These are phyloP conservation scores for Ceriagrion tenellum DNA, from an alignment of 2,888 invertebrate genomes.

Conservation along the genomic window DNA sequence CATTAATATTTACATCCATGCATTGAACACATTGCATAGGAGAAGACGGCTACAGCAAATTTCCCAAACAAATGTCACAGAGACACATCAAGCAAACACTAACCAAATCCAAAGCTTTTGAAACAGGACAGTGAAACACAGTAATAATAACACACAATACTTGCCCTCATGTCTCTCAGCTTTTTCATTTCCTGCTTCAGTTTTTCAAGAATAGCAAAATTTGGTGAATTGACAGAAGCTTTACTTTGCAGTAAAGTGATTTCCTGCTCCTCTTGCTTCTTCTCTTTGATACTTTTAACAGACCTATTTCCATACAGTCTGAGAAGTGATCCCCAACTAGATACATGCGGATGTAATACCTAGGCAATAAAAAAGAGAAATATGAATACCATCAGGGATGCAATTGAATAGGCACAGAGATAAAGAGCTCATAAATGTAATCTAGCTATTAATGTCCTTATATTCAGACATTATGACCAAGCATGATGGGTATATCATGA, in stretches of 20 bases:
- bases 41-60: too few species aligned
- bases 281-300: constrained; percentile 94
- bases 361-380: constrained; percentile 75
- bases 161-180: constrained; percentile 81
- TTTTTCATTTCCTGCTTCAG: constrained; percentile 90
- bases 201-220: constrained; percentile 93
- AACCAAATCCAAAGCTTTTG: too few species aligned
- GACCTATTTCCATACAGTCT: constrained; percentile 95
- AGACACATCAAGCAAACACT: too few species aligned
- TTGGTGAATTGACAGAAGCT: constrained; percentile 93
- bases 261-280: constrained; percentile 94
- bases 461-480: too few species aligned
- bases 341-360: constrained; percentile 95
- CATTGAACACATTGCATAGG: too few species aligned
- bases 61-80: too few species aligned
- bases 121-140: background rate
- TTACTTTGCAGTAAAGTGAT: constrained; percentile 94
- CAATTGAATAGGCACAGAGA: too few species aligned
- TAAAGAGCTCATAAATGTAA: too few species aligned
- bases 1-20: too few species aligned
- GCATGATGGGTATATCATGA: too few species aligned
- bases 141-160: constrained; percentile 38
- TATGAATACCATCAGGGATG: too few species aligned
- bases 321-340: constrained; percentile 95
- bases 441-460: too few species aligned